Conservation (phyloP, 2,888 invertebrate species). For the Spatulosminthurus flaviceps region DNA sequence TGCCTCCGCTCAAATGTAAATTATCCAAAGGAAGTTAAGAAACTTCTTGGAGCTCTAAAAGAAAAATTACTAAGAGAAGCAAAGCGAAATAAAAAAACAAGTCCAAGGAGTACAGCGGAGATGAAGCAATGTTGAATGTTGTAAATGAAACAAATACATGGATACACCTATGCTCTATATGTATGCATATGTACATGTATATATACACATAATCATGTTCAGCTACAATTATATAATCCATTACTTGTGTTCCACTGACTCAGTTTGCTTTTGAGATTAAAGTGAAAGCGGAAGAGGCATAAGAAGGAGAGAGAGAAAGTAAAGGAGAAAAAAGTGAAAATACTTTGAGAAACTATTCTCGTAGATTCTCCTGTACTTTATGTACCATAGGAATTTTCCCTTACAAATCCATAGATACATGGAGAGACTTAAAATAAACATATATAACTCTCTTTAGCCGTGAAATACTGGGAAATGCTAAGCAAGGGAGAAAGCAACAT, state of each 20-base stretch:
- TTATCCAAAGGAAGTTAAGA: slow-evolving; percentile 13
- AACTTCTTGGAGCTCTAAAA: not conserved
- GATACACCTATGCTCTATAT: not conserved
- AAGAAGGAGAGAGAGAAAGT: not conserved
- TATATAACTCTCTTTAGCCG: too few relatives aligned
- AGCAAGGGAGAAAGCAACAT: not conserved
- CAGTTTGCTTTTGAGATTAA: slow-evolving; percentile 34
- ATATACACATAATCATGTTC: not conserved
- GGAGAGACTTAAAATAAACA: not conserved
- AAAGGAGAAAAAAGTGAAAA: slow-evolving; percentile 3
- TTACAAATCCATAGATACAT: not conserved
- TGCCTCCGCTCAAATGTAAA: slow-evolving; percentile 7
- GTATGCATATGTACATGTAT: not conserved
- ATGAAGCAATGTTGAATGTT: not conserved
- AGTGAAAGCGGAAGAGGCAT: slow-evolving; percentile 16
- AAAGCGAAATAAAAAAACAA: not conserved
- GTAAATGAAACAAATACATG: not conserved
- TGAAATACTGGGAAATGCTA: not conserved
- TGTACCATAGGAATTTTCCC: too few relatives aligned
- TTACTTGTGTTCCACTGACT: slow-evolving; percentile 30
- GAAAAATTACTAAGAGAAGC: slow-evolving; percentile 3
- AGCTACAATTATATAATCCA: slow-evolving; percentile 13
- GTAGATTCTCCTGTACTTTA: not conserved
- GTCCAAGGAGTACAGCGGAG: not conserved
- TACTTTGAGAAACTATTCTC: slow-evolving; percentile 29